Evolutionary conservation across 2,888 invertebrate genomes (phyloP).

Genomic region (Coremacera marginata): DNA sequence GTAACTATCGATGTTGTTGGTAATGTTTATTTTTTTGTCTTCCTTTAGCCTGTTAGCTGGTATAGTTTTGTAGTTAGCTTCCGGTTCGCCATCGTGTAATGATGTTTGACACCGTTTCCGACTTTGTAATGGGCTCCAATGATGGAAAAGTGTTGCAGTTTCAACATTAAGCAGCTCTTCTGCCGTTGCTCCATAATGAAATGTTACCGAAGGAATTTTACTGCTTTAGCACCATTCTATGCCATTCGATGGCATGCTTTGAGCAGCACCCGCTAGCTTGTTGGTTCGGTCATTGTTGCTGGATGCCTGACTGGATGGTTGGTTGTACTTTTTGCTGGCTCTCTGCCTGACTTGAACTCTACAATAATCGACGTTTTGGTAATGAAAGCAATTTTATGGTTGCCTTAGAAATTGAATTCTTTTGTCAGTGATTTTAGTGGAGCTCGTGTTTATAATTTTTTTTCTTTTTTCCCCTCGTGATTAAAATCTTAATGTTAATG

Average conservation of each 20-base stretch:
- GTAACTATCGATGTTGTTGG: background rate
- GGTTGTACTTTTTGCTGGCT: background rate
- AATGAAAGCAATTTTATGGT: conserved; percentile 48
- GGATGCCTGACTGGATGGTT: background rate
- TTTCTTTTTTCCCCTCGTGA: background rate
- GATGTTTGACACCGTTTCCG: conserved; percentile 52
- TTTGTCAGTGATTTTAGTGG: conserved; percentile 39
- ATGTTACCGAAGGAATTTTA: conserved; percentile 26
- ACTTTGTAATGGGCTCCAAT: conserved; percentile 48
- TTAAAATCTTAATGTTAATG: background rate
- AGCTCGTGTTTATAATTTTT: background rate
- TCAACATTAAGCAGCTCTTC: conserved; percentile 9
- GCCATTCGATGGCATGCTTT: background rate
- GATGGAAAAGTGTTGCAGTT: conserved; percentile 47
- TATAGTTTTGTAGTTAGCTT: conserved; percentile 9
- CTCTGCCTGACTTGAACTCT: background rate
- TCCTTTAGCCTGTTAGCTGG: background rate
- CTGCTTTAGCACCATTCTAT: conserved; percentile 1
- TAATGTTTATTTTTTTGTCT: conserved; percentile 1
- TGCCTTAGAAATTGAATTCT: conserved; percentile 50
- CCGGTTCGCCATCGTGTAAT: conserved; percentile 43
- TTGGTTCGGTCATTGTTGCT: background rate
- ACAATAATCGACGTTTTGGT: background rate
- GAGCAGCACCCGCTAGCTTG: background rate
- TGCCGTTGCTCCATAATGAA: conserved; percentile 24